phyloP scores from a whole-genome alignment of 2,888 invertebrate genomes.

The Agrochola litura region DNA sequence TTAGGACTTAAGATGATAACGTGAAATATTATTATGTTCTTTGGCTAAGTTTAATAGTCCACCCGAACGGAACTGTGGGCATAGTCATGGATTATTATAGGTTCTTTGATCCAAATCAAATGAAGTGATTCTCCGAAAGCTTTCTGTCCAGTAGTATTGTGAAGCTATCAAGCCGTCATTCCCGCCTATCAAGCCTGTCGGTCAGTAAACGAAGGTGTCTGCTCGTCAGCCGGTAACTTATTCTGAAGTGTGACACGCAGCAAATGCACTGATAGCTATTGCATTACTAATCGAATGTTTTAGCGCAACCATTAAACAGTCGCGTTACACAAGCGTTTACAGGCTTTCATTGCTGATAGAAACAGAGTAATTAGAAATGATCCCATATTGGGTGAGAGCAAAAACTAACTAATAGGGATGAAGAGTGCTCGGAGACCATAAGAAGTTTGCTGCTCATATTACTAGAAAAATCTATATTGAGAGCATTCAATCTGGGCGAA shows the following conservation, averaged over 20 bases:
- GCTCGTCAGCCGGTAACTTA: constrained; percentile 55
- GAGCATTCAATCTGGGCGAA: not conserved
- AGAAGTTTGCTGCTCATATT: not conserved
- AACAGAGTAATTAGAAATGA: constrained; percentile 19
- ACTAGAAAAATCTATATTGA: not conserved
- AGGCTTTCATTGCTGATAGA: constrained; percentile 8
- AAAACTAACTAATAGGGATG: not conserved
- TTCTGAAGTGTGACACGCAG: constrained; percentile 56
- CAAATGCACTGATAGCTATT: constrained; percentile 62
- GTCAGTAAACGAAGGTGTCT: constrained; percentile 16
- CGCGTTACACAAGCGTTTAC: not conserved
- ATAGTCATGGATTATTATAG: no score
- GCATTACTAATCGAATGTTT: constrained; percentile 48
- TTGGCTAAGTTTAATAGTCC: not conserved
- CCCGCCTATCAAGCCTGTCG: constrained; percentile 22
- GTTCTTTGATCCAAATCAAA: constrained; percentile 9
- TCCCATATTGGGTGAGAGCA: not conserved
- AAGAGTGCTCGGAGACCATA: not conserved
- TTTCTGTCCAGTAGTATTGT: constrained; percentile 11
- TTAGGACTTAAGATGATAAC: not conserved
- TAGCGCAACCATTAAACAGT: constrained; percentile 18
- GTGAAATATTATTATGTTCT: not conserved
- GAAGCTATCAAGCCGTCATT: constrained; percentile 25
- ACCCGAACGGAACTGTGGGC: no score
- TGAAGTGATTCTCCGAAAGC: constrained; percentile 7